These are phyloP conservation scores for Gulo gulo DNA, from an alignment of 2,113 vertebrate species.

Conservation along the genomic window DNA sequence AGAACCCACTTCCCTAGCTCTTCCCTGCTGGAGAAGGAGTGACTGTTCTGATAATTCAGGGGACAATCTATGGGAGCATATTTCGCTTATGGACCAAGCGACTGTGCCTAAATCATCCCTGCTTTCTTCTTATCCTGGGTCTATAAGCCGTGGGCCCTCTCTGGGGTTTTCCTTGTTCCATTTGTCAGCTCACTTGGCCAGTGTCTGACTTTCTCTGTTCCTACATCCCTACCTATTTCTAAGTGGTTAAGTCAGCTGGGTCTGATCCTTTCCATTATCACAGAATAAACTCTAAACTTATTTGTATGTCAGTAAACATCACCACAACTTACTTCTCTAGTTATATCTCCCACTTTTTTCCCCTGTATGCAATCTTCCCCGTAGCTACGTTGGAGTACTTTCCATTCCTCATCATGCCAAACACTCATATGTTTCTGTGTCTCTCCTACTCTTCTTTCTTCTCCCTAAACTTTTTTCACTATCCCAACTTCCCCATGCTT, in stretches of 20 bases:
- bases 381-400: not conserved
- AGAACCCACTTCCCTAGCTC: not conserved
- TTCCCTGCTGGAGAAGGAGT: not conserved
- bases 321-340: not conserved
- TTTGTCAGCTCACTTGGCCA: not conserved
- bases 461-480: not conserved
- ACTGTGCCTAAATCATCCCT: not conserved
- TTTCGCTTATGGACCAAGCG: not conserved
- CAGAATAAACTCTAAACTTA: not conserved
- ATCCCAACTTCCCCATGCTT: not conserved
- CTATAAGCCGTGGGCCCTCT: not conserved
- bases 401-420: not conserved
- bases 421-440: not conserved
- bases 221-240: not conserved
- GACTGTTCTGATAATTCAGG: not conserved
- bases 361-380: not conserved
- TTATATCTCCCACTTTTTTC: not conserved
- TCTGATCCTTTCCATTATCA: not conserved
- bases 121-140: not conserved
- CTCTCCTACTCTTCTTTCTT: not conserved
- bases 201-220: not conserved
- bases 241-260: not conserved
- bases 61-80: not conserved
- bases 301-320: not conserved
- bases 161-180: not conserved